phyloP scores from a whole-genome alignment of 2,113 vertebrate species.

The Microtus richardsoni region DNA sequence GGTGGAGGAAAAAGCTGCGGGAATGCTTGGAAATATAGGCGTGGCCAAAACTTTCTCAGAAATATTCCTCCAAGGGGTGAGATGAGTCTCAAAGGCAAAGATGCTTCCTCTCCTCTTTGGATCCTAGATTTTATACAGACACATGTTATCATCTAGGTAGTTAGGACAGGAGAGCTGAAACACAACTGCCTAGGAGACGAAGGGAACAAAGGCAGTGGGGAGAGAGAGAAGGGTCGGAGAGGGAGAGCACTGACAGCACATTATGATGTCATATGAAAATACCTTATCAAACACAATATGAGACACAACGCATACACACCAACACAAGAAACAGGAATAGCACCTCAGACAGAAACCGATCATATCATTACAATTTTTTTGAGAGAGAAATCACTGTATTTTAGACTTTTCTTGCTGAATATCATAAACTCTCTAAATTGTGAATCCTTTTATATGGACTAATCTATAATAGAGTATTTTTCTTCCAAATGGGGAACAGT shows the following conservation, averaged over 20 bases:
- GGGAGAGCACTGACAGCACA: too few species aligned
- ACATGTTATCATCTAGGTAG: too few species aligned
- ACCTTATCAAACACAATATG: too few species aligned
- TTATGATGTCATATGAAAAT: too few species aligned
- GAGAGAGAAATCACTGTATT: not conserved
- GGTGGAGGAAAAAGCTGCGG: not conserved
- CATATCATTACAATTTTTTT: not conserved
- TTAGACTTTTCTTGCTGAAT: conserved; percentile 25
- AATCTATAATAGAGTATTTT: not conserved
- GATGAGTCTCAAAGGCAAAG: not conserved
- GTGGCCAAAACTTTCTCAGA: not conserved
- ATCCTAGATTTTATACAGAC: not conserved
- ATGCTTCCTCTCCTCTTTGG: not conserved
- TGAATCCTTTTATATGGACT: not conserved
- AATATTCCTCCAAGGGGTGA: too few species aligned
- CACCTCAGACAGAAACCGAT: not conserved
- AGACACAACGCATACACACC: too few species aligned
- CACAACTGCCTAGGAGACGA: not conserved
- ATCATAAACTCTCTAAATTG: not conserved
- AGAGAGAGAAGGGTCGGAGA: not conserved
- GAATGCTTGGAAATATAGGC: not conserved
- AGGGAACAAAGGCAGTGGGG: not conserved
- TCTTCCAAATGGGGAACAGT: not conserved
- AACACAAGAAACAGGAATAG: not conserved
- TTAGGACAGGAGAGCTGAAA: not conserved